These are phyloP conservation scores for Anas georgica DNA, from an alignment of 2,797 vertebrate species.

Conservation along the genomic window DNA sequence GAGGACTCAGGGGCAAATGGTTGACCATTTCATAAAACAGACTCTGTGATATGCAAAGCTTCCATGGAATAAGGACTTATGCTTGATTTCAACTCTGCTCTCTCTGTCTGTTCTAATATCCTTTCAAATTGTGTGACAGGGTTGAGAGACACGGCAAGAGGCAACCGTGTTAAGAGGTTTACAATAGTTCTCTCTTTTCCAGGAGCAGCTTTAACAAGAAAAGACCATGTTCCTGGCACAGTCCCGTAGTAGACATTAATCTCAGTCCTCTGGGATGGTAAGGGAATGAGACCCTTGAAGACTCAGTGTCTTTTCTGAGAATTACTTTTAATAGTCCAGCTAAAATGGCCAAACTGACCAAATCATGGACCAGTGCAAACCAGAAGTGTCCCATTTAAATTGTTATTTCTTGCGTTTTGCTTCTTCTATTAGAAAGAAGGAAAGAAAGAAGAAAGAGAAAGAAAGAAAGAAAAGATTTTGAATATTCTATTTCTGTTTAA, in stretches of 20 bases:
- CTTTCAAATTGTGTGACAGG: conserved; percentile 65
- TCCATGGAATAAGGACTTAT: conserved; percentile 43
- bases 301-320: conserved; percentile 12
- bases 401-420: background rate
- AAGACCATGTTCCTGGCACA: conserved; percentile 44
- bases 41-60: conserved; percentile 62
- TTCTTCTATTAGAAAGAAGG: background rate
- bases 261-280: conserved; percentile 37
- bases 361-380: background rate
- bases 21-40: conserved; percentile 63
- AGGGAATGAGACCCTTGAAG: conserved; percentile 42
- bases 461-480: background rate
- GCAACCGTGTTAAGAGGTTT: conserved; percentile 17
- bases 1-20: conserved; percentile 41
- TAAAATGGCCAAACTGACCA: conserved; percentile 26
- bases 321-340: conserved; percentile 24
- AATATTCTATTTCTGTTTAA: background rate
- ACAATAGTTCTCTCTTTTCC: conserved; percentile 26
- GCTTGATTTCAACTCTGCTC: conserved; percentile 68
- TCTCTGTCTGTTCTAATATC: conserved; percentile 69
- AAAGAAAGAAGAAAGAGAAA: background rate
- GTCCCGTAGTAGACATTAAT: conserved; percentile 52
- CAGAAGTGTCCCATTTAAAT: background rate
- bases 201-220: conserved; percentile 49
- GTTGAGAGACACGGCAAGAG: conserved; percentile 24